These are phyloP conservation scores for Aratinga solstitialis DNA, from an alignment of 2,797 vertebrate genomes.

Conservation along the genomic window DNA sequence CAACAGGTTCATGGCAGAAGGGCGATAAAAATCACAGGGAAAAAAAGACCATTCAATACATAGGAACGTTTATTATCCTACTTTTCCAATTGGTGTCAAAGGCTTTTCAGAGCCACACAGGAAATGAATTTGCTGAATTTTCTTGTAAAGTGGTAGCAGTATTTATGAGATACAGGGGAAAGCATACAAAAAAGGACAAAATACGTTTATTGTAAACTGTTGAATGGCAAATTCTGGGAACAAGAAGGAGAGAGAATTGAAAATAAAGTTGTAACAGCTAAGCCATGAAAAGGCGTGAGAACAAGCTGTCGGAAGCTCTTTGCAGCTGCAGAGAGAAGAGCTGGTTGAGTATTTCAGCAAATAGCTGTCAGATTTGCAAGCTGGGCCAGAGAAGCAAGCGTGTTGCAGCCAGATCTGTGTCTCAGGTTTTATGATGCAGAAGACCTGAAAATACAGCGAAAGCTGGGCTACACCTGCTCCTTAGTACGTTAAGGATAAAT, in stretches of 20 bases:
- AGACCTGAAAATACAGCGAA: rapidly evolving
- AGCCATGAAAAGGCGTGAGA: rapidly evolving
- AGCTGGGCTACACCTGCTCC: neutral
- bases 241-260: neutral
- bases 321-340: neutral
- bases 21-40: neutral
- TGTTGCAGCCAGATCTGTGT: neutral
- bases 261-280: neutral
- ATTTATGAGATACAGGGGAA: neutral
- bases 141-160: neutral
- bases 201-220: neutral
- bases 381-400: rapidly evolving
- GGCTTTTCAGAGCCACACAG: neutral
- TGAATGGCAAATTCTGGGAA: neutral
- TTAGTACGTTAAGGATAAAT: rapidly evolving
- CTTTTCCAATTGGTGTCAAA: neutral
- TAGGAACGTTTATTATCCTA: neutral
- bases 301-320: rapidly evolving
- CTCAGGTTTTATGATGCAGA: neutral
- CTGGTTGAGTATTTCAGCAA: neutral
- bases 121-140: neutral
- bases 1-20: neutral
- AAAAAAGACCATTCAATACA: neutral
- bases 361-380: too few species aligned
- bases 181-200: neutral